Evolutionary conservation across 2,888 invertebrate genomes (phyloP).

Genomic region (Habrosyne pyritoides): DNA sequence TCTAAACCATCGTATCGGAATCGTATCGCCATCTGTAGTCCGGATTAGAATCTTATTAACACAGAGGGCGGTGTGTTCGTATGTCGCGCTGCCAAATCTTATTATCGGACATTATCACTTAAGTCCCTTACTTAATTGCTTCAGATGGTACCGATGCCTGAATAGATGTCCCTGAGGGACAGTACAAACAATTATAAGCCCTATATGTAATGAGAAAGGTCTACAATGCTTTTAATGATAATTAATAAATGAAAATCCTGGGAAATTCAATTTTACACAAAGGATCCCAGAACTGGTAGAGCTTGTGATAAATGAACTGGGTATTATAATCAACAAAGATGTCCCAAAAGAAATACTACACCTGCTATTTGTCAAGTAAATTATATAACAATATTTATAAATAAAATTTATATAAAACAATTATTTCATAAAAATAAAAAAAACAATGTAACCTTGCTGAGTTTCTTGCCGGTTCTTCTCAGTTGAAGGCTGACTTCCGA

Average conservation of each 20-base stretch:
- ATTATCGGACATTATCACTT: slow-evolving; percentile 40
- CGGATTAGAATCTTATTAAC: slow-evolving; percentile 31
- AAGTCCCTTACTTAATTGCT: slow-evolving; percentile 35
- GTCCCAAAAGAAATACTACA: no score
- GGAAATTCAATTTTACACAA: no score
- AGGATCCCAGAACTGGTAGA: no score
- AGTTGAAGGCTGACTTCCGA: no score
- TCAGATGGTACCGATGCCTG: not conserved
- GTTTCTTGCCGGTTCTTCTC: no score
- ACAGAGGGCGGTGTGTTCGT: slow-evolving; percentile 23
- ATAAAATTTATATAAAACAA: no score
- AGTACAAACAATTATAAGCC: not conserved
- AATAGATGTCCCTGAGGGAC: not conserved
- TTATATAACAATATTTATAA: no score
- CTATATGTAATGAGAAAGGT: not conserved
- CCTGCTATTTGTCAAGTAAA: no score
- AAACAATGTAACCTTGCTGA: no score
- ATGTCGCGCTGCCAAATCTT: slow-evolving; percentile 31
- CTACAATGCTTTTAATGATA: not conserved
- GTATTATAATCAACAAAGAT: no score
- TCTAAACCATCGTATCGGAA: not conserved
- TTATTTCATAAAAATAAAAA: no score
- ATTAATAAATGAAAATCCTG: not conserved
- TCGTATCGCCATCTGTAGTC: not conserved
- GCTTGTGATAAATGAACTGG: no score